Evolutionary conservation across 2,113 vertebrate genomes (phyloP).

Genomic region (Phocoena sinus): DNA sequence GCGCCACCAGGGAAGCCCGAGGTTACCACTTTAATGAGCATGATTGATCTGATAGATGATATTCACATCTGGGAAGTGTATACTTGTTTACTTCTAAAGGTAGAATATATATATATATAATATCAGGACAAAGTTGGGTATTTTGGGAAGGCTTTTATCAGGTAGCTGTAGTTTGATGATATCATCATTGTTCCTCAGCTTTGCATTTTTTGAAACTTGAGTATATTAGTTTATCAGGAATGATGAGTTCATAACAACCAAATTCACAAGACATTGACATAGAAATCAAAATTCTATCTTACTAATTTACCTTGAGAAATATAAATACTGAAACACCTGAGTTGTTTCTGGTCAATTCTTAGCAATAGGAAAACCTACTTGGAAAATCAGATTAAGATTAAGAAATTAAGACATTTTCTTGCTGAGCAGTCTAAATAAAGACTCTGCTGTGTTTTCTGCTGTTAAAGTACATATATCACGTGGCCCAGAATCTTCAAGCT

Average conservation of each 20-base stretch:
- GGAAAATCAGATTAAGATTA: not conserved
- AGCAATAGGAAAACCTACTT: not conserved
- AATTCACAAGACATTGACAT: not conserved
- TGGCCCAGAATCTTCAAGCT: not conserved
- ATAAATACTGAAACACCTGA: not conserved
- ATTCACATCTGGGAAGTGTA: not conserved
- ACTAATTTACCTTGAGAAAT: conserved; percentile 36
- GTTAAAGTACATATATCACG: not conserved
- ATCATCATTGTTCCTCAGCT: not conserved
- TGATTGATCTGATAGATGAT: not conserved
- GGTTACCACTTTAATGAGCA: not conserved
- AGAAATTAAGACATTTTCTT: not conserved
- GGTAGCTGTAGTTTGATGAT: not conserved
- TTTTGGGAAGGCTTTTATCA: conserved; percentile 16
- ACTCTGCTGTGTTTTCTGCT: not conserved
- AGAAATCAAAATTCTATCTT: not conserved
- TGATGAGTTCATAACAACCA: conserved; percentile 10
- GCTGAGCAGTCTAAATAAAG: not conserved
- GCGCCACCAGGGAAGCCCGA: not conserved
- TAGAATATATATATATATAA: not conserved
- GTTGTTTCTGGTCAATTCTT: conserved; percentile 31
- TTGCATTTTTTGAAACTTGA: conserved; percentile 20
- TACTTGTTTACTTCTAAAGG: conserved; percentile 7
- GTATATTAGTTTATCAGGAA: not conserved
- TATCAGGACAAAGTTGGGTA: not conserved